These are phyloP conservation scores for Gulo gulo DNA, from an alignment of 2,113 vertebrate species.

Conservation along the genomic window DNA sequence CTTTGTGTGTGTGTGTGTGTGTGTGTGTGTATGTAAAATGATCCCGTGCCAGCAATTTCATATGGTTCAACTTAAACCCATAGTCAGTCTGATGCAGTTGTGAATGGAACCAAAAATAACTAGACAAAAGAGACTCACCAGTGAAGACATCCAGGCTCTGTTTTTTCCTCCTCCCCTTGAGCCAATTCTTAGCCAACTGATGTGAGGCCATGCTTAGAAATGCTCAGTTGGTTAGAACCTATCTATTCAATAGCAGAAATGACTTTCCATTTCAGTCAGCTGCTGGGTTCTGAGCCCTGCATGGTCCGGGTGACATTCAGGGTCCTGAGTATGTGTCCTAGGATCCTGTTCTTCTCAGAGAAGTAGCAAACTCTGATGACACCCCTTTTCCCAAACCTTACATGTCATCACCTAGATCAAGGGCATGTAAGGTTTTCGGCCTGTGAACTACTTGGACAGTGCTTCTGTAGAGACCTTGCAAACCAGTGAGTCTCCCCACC, in stretches of 20 bases:
- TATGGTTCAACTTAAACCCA: neutral
- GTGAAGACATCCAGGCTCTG: neutral
- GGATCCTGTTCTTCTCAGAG: neutral
- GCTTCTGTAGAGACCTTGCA: neutral
- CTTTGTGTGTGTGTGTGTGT: neutral
- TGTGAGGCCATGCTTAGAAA: neutral
- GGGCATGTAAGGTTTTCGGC: neutral
- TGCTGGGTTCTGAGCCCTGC: neutral
- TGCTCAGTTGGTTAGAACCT: neutral
- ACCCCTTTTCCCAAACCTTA: neutral
- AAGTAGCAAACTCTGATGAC: neutral
- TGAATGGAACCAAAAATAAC: neutral
- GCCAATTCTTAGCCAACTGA: neutral
- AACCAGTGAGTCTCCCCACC: neutral
- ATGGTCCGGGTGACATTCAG: too few species aligned
- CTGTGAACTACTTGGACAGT: neutral
- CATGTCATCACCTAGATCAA: neutral
- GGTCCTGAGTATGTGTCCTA: neutral
- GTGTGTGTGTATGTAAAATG: neutral
- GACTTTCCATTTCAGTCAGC: neutral
- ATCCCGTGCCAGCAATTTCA: neutral
- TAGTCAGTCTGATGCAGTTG: neutral
- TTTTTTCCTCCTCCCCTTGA: neutral
- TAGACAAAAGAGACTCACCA: neutral
- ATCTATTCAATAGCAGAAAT: neutral